Evolutionary conservation across 2,113 vertebrate species (phyloP).

Genomic region (Cichladusa arquata): DNA sequence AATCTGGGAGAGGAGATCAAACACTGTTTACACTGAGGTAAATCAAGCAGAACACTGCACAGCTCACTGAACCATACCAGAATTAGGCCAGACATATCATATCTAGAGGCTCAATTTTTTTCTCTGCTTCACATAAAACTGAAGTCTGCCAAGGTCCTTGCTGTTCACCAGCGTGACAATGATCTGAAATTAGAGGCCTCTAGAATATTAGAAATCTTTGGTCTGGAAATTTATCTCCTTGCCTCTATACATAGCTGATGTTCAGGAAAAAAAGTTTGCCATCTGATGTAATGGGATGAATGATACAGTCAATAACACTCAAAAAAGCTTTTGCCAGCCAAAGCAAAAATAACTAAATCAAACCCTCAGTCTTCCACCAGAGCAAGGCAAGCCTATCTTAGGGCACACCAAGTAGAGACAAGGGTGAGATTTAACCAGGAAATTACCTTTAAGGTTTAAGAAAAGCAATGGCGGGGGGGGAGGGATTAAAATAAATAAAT

Average conservation of each 20-base stretch:
- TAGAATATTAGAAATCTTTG: background rate
- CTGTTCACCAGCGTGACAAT: background rate
- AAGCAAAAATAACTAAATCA: background rate
- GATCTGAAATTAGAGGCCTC: background rate
- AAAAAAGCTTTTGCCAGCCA: background rate
- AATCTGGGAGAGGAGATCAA: background rate
- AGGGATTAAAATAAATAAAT: background rate
- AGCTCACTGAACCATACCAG: constrained; percentile 25
- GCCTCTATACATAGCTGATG: background rate
- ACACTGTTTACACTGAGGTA: constrained; percentile 29
- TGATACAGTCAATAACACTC: background rate
- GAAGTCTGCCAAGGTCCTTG: background rate
- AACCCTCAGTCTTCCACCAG: background rate
- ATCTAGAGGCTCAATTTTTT: background rate
- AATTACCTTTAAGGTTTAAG: background rate
- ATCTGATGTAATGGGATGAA: background rate
- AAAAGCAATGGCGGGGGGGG: background rate
- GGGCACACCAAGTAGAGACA: background rate
- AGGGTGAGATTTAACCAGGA: background rate
- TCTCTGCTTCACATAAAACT: background rate
- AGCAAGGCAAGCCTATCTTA: background rate
- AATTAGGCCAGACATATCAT: constrained; percentile 49
- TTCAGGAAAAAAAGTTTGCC: background rate
- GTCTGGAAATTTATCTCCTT: background rate
- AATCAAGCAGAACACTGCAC: constrained; percentile 43